These are phyloP conservation scores for Cinara cedri DNA, from an alignment of 2,888 invertebrate species.

Conservation along the genomic window DNA sequence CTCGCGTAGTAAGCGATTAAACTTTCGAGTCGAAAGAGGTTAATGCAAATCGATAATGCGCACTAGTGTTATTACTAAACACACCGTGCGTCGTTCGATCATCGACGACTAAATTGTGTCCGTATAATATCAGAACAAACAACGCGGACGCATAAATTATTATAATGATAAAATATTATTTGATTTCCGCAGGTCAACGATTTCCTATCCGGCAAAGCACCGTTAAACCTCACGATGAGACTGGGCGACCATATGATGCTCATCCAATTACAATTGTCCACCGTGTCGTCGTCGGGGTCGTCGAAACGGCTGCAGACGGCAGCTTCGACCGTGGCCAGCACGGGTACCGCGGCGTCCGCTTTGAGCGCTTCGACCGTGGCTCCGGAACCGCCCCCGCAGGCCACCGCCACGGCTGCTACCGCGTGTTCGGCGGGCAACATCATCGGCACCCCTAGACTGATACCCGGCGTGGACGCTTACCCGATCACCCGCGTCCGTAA, in stretches of 20 bases:
- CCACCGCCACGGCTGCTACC: constrained; percentile 57
- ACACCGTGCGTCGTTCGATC: too few species aligned
- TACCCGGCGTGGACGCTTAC: constrained; percentile 76
- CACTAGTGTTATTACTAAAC: too few species aligned
- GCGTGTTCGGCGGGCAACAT: constrained; percentile 45
- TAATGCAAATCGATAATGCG: too few species aligned
- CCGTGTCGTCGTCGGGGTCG: constrained; percentile 67
- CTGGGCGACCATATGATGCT: constrained; percentile 97
- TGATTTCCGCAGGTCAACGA: constrained; percentile 76
- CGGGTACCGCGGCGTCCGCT: constrained; percentile 48
- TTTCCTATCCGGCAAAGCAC: constrained; percentile 92
- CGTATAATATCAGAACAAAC: too few species aligned
- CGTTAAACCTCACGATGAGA: constrained; percentile 91
- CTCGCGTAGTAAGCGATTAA: too few species aligned
- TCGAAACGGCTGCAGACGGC: constrained; percentile 40
- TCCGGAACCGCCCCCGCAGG: constrained; percentile 51
- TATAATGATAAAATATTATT: too few species aligned
- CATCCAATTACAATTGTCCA: constrained; percentile 91
- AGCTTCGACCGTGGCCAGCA: constrained; percentile 50
- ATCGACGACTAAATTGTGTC: too few species aligned
- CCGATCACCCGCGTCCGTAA: constrained; percentile 90
- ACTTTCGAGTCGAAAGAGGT: too few species aligned
- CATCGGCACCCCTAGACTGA: constrained; percentile 53
- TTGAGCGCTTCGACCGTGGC: constrained; percentile 44
- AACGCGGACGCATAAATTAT: too few species aligned